Conservation (phyloP, 30 jellyfish, hydroid and myxozoan genomes). For the Turritopsis dohrnii region DNA sequence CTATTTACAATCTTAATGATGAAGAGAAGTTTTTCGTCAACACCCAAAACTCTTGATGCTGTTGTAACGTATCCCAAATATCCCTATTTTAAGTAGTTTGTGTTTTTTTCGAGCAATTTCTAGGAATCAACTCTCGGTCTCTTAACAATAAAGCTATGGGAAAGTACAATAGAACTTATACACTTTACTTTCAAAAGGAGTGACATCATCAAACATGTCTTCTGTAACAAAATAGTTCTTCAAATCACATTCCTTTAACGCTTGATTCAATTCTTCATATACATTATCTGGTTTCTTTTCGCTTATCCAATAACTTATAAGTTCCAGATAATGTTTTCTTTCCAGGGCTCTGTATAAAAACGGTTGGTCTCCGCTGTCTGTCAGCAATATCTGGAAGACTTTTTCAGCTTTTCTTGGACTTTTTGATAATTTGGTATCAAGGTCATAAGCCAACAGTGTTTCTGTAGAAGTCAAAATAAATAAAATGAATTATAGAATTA, state of each 20-base stretch:
- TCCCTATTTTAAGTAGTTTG: too few relatives aligned
- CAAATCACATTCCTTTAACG: neutral
- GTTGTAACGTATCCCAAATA: too few relatives aligned
- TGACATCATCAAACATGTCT: neutral
- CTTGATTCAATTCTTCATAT: neutral
- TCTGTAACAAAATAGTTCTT: too few relatives aligned
- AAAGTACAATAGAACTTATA: too few relatives aligned
- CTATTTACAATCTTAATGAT: too few relatives aligned
- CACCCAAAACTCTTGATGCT: too few relatives aligned
- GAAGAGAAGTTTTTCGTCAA: too few relatives aligned
- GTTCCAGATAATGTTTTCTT: neutral
- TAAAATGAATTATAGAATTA: too few relatives aligned
- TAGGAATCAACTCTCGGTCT: too few relatives aligned
- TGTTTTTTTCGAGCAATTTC: too few relatives aligned
- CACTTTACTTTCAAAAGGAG: neutral
- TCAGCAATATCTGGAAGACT: neutral
- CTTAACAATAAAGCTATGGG: too few relatives aligned
- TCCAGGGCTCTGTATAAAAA: neutral
- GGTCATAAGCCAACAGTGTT: neutral
- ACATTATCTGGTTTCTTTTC: neutral
- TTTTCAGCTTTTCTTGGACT: neutral
- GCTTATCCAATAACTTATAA: neutral
- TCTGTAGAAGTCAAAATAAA: neutral
- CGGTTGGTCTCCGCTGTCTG: neutral
- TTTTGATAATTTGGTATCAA: neutral